Evolutionary conservation across 2,113 vertebrate species (phyloP).

Genomic region (Andinoacara biseriatus): DNA sequence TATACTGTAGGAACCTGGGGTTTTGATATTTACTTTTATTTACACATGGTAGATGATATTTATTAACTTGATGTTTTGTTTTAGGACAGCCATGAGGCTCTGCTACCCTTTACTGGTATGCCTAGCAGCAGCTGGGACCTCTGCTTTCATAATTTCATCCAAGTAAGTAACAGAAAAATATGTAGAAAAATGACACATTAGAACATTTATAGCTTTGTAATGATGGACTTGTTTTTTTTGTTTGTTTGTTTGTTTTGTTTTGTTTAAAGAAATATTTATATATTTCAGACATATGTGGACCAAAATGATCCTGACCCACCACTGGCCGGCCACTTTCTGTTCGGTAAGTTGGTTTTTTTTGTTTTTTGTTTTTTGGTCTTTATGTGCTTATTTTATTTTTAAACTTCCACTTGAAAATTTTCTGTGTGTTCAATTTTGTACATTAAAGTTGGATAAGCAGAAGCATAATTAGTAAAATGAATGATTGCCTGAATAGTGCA

Average conservation of each 20-base stretch:
- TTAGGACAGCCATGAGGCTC: slow-evolving; percentile 60
- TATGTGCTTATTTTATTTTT: background rate
- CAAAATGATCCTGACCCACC: slow-evolving; percentile 81
- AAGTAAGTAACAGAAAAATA: slow-evolving; percentile 54
- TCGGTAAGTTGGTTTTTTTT: slow-evolving; percentile 59
- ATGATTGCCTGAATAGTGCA: background rate
- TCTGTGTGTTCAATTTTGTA: background rate
- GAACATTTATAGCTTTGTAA: background rate
- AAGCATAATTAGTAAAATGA: background rate
- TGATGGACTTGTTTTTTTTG: background rate
- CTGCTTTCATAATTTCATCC: slow-evolving; percentile 42
- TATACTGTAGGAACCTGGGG: background rate
- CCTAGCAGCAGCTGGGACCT: slow-evolving; percentile 52
- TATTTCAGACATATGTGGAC: slow-evolving; percentile 77
- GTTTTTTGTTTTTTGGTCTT: background rate
- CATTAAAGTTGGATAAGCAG: too few species aligned
- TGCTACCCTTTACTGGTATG: slow-evolving; percentile 37
- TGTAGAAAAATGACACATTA: background rate
- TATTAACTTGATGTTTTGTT: background rate
- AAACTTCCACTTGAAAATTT: too few species aligned
- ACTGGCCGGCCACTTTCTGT: slow-evolving; percentile 83
- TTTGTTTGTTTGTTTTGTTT: background rate
- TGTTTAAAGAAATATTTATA: background rate
- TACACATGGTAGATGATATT: background rate
- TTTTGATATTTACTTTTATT: background rate